Evolutionary conservation across 1,140 invertebrate genomes (phyloP).

Genomic region (Euwallacea fornicatus): DNA sequence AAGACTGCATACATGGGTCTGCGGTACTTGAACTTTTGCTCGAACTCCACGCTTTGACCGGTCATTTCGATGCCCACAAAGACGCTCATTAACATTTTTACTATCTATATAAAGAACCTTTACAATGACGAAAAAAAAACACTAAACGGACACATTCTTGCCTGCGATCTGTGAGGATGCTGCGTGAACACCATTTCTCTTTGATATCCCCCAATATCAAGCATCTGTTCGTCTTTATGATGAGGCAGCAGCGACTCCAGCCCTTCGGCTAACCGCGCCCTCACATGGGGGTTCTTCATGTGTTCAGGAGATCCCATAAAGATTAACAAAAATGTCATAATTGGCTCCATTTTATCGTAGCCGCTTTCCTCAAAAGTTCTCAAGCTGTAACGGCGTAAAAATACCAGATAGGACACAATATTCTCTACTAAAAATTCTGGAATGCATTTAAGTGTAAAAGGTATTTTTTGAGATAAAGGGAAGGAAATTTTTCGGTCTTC

Average conservation of each 20-base stretch:
- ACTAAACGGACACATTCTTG: slow-evolving; percentile 8
- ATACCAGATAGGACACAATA: slow-evolving; percentile 76
- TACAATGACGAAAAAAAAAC: neutral
- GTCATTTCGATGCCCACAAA: slow-evolving; percentile 98
- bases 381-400: slow-evolving; percentile 67
- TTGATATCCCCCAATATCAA: slow-evolving; percentile 65
- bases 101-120: slow-evolving; percentile 58
- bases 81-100: slow-evolving; percentile 78
- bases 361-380: slow-evolving; percentile 65
- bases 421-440: slow-evolving; percentile 92
- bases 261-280: slow-evolving; percentile 84
- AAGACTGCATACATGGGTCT: slow-evolving; percentile 93
- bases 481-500: slow-evolving; percentile 62
- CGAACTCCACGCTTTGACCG: slow-evolving; percentile 92
- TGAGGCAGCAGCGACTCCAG: slow-evolving; percentile 80
- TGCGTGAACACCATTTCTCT: slow-evolving; percentile 76
- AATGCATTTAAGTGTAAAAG: slow-evolving; percentile 72
- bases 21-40: slow-evolving; percentile 96
- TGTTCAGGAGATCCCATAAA: slow-evolving; percentile 78
- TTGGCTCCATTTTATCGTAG: slow-evolving; percentile 63
- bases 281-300: slow-evolving; percentile 90
- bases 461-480: slow-evolving; percentile 65
- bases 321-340: slow-evolving; percentile 72
- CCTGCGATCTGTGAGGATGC: slow-evolving; percentile 64
- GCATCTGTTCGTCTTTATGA: slow-evolving; percentile 60